phyloP scores from a whole-genome alignment of 1,140 invertebrate genomes.

The Drosophila orena region DNA sequence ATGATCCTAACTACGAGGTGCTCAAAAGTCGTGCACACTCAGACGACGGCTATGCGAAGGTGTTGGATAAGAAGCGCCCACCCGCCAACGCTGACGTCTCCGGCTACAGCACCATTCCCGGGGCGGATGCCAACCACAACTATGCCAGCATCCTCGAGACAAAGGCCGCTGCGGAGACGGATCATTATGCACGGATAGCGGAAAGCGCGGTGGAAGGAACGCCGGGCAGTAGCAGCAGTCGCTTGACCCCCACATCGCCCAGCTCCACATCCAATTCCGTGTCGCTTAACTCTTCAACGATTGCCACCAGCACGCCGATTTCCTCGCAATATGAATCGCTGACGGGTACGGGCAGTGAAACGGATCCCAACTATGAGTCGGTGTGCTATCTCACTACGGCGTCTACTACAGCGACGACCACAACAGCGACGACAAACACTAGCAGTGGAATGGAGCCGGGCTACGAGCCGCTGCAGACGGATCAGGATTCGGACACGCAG shows the following conservation, averaged over 20 bases:
- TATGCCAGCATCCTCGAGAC: conserved; percentile 83
- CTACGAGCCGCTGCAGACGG: conserved; percentile 75
- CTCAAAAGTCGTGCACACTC: conserved; percentile 85
- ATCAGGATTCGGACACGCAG: conserved; percentile 71
- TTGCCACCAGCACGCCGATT: conserved; percentile 64
- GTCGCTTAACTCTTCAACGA: conserved; percentile 60
- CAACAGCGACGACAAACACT: conserved; percentile 40
- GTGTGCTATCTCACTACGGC: conserved; percentile 85
- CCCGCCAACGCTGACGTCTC: conserved; percentile 46
- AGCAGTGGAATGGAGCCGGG: conserved; percentile 49
- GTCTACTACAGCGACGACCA: conserved; percentile 43
- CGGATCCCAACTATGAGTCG: conserved; percentile 90
- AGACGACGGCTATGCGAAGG: conserved; percentile 84
- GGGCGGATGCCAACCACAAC: conserved; percentile 81
- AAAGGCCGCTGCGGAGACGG: conserved; percentile 57
- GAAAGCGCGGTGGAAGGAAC: conserved; percentile 45
- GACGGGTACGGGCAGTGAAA: conserved; percentile 89
- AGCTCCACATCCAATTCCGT: conserved; percentile 35
- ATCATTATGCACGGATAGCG: conserved; percentile 78
- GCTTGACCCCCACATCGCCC: conserved; percentile 59
- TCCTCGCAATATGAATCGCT: conserved; percentile 89
- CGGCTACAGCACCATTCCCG: conserved; percentile 79
- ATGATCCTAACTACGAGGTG: conserved; percentile 90
- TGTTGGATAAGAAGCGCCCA: conserved; percentile 76
- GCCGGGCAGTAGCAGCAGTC: conserved; percentile 31